These are phyloP conservation scores for Lagria hirta DNA, from an alignment of 2,888 invertebrate species.

Conservation along the genomic window DNA sequence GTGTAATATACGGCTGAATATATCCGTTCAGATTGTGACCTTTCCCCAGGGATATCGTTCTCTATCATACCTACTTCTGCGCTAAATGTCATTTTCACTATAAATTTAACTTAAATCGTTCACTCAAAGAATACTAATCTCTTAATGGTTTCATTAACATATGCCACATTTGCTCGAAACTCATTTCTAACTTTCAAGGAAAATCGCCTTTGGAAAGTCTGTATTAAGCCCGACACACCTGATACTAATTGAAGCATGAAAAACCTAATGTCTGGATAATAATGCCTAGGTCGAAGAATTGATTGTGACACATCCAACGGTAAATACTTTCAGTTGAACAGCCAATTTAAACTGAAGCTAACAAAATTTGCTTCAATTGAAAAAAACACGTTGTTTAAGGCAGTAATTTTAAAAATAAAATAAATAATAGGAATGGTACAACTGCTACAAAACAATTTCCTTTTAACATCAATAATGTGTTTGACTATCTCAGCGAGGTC, in stretches of 20 bases:
- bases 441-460: too few relatives aligned
- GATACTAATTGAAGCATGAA: neutral
- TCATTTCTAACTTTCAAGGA: neutral
- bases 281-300: too few relatives aligned
- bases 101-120: slow-evolving; percentile 33
- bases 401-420: too few relatives aligned
- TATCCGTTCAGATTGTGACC: slow-evolving; percentile 37
- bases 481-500: too few relatives aligned
- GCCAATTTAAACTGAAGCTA: too few relatives aligned
- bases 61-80: slow-evolving; percentile 32
- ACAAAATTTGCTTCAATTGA: too few relatives aligned
- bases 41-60: slow-evolving; percentile 30
- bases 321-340: too few relatives aligned
- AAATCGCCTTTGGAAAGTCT: neutral
- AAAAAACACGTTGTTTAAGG: too few relatives aligned
- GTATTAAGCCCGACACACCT: neutral
- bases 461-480: too few relatives aligned
- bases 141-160: slow-evolving; percentile 19
- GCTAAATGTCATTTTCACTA: slow-evolving; percentile 33
- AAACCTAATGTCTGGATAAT: neutral
- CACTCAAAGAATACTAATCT: slow-evolving; percentile 34
- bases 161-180: slow-evolving; percentile 1
- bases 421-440: too few relatives aligned
- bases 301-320: too few relatives aligned
- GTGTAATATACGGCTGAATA: slow-evolving; percentile 37